Base-by-base conservation (phyloP, 2,113 vertebrate genomes). In the Phyllopteryx taeniolatus region DNA sequence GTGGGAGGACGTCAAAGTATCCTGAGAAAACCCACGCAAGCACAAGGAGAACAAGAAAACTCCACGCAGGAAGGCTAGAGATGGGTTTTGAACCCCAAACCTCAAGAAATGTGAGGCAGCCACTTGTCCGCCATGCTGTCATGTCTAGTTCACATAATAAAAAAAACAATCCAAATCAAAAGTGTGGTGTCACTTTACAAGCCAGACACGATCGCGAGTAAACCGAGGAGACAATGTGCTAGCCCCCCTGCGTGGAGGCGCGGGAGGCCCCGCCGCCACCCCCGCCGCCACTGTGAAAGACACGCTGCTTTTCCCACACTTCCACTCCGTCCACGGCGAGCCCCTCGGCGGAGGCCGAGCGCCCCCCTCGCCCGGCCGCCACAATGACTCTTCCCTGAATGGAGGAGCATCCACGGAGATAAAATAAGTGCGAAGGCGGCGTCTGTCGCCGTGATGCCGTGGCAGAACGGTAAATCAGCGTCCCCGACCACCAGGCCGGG, bases 301-400 rank as follows among this genome's bases (percentile, higher is more conserved):
- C 81, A 87, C 80, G 80, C 78, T 77, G 74, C 76, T 84, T 47
- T 89, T 87, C 85, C 85, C 81, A 88, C 85, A 84, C 72, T 81
- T 83, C 83, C 85, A 80, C 81, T 85, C 85, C 77, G 82, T 83
- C 83, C 79, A 79, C 85, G 81, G 89, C 83, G 49, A 51, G 49
- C 15, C 87, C 88, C 89, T 61, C 70, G 67, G 65, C 73, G 72
- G 69, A 20, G 75, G 73, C 76, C 61, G 65, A 79, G 75, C 47
- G 39, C 71, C 77, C n/a, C 77, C 74, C 71, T 67, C 27, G 65
- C 67, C 31, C 67, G 77, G 49, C 72, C 33, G 71, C 78, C 72
- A 83, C 72, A 77, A 27, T 80, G 78, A 77, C 53, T 20, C 53
- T n/a, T n/a, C 20, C 20, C 51, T 54, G 51, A 54, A 54, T n/a